Evolutionary conservation across 2,113 vertebrate species (phyloP).

Genomic region (Natator depressus): DNA sequence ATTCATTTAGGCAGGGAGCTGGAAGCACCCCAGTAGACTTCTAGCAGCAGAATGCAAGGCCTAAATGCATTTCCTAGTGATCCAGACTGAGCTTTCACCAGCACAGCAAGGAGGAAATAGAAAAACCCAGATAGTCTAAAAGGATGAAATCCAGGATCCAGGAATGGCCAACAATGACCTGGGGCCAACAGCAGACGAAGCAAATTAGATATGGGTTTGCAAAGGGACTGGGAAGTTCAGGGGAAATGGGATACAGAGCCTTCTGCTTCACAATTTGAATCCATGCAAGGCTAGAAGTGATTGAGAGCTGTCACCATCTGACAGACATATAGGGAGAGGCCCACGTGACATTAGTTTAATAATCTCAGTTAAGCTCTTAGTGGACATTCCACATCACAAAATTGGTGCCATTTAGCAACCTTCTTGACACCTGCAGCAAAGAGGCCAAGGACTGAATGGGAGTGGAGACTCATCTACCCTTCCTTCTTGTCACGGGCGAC

Average conservation of each 20-base stretch:
- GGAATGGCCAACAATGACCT: accelerated
- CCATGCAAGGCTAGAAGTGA: not conserved
- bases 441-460: not conserved
- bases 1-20: not conserved
- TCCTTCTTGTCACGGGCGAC: not conserved
- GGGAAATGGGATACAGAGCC: not conserved
- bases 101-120: not conserved
- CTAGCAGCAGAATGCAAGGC: not conserved
- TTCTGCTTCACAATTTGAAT: accelerated
- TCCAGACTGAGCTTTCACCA: not conserved
- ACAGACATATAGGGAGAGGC: accelerated
- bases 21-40: accelerated
- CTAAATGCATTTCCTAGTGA: not conserved
- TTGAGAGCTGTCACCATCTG: not conserved
- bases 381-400: not conserved
- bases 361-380: not conserved
- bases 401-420: not conserved
- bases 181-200: not conserved
- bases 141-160: accelerated
- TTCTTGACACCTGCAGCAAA: not conserved
- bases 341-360: not conserved
- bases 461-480: not conserved
- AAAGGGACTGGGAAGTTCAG: not conserved
- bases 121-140: not conserved
- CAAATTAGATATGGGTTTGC: not conserved